Conservation (phyloP, 2,113 vertebrate species). For the Arizona elegans region DNA sequence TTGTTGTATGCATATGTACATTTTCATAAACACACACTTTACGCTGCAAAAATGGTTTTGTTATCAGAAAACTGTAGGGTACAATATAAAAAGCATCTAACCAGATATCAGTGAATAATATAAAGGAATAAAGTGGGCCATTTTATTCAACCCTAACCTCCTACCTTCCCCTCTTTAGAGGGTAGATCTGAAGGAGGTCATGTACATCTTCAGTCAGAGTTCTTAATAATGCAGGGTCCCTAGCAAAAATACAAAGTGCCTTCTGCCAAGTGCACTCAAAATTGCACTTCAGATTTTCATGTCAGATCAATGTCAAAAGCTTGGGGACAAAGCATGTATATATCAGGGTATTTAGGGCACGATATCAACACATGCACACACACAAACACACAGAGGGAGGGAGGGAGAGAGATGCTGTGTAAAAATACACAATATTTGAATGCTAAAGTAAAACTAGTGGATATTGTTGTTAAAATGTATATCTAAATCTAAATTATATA, state of each 20-base stretch:
- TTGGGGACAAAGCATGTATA: background rate
- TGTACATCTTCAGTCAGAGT: background rate
- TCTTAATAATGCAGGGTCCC: background rate
- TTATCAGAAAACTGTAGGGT: background rate
- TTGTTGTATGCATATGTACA: background rate
- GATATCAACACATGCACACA: background rate
- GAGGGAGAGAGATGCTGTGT: background rate
- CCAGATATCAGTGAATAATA: background rate
- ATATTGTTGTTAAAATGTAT: background rate
- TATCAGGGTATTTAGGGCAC: background rate
- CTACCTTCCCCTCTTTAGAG: background rate
- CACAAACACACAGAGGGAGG: background rate
- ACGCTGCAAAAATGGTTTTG: background rate
- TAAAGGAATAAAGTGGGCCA: background rate
- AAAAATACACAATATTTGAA: background rate
- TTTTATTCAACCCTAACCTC: background rate
- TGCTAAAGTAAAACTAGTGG: background rate
- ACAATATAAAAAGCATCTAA: background rate
- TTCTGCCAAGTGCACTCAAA: background rate
- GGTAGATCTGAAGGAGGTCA: background rate
- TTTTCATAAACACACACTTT: background rate
- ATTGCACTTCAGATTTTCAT: background rate
- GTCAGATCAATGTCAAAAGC: background rate
- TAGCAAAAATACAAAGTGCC: background rate
- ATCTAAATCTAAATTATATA: background rate